phyloP scores from a whole-genome alignment of 2,113 vertebrate genomes.

The Porphyrio hochstetteri region DNA sequence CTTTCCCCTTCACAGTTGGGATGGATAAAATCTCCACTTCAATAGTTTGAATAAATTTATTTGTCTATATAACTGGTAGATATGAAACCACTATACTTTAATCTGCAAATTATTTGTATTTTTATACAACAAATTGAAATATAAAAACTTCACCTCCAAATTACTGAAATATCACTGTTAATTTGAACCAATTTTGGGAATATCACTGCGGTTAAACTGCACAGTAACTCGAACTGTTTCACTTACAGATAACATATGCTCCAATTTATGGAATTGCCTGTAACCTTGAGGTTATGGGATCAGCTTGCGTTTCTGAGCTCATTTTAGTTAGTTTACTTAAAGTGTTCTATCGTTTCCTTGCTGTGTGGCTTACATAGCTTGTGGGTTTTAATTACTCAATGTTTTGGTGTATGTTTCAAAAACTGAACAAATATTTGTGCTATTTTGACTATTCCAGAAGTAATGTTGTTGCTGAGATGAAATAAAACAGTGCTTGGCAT shows the following conservation, averaged over 20 bases:
- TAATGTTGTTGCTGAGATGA: not conserved
- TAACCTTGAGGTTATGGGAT: not conserved
- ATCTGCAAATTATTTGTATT: not conserved
- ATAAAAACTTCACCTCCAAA: not conserved
- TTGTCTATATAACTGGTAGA: not conserved
- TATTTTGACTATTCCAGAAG: constrained; percentile 16
- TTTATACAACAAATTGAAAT: not conserved
- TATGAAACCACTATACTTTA: not conserved
- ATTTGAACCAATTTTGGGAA: not conserved
- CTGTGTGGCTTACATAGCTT: not conserved
- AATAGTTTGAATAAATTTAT: not conserved
- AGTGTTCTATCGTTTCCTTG: constrained; percentile 21
- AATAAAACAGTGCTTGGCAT: not conserved
- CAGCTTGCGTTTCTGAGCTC: not conserved
- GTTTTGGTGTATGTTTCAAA: not conserved
- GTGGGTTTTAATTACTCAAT: not conserved
- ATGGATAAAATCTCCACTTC: not conserved
- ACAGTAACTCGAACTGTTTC: not conserved
- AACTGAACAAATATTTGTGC: not conserved
- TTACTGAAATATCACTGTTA: not conserved
- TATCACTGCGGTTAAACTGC: not conserved
- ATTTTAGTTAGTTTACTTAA: not conserved
- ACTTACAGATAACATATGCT: not conserved
- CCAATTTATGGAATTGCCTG: not conserved
- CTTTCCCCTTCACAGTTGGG: not conserved